These are phyloP conservation scores for Lepisosteus osseus DNA, from an alignment of 2,113 vertebrate genomes.

Conservation along the genomic window DNA sequence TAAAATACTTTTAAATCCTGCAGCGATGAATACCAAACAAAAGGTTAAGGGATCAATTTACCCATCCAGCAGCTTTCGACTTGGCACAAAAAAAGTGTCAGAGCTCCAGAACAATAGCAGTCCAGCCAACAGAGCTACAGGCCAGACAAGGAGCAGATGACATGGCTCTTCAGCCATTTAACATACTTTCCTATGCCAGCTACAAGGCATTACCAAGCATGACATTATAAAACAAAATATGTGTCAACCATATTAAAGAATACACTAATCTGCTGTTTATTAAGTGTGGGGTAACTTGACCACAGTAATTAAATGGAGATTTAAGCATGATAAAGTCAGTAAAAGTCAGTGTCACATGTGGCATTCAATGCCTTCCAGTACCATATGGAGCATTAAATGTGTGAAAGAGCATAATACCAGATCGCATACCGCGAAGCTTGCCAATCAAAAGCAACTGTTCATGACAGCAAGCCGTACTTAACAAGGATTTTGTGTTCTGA, in stretches of 20 bases:
- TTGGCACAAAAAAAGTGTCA: conserved; percentile 54
- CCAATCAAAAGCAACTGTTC: conserved; percentile 48
- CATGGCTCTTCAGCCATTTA: conserved; percentile 69
- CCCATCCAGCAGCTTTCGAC: conserved; percentile 48
- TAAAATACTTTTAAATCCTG: conserved; percentile 47
- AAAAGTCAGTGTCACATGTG: conserved; percentile 64
- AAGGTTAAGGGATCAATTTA: conserved; percentile 60
- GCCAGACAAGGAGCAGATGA: conserved; percentile 78
- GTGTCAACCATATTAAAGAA: conserved; percentile 82
- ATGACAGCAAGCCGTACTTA: conserved; percentile 45
- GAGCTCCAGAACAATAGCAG: conserved; percentile 43
- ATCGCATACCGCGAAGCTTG: conserved; percentile 50
- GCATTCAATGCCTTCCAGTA: conserved; percentile 48
- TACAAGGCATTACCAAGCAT: conserved; percentile 63
- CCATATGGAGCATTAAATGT: conserved; percentile 68
- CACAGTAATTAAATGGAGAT: conserved; percentile 93
- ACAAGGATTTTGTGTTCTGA: conserved; percentile 39
- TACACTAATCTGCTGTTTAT: conserved; percentile 91
- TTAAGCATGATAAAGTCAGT: conserved; percentile 67
- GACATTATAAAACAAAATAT: conserved; percentile 81
- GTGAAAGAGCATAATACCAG: conserved; percentile 58
- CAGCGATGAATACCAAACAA: conserved; percentile 44
- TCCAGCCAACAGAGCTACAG: conserved; percentile 62
- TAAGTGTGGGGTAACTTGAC: conserved; percentile 88
- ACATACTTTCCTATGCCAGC: conserved; percentile 73